Evolutionary conservation across 1,140 invertebrate species (phyloP).

Genomic region (Callitettix versicolor): DNA sequence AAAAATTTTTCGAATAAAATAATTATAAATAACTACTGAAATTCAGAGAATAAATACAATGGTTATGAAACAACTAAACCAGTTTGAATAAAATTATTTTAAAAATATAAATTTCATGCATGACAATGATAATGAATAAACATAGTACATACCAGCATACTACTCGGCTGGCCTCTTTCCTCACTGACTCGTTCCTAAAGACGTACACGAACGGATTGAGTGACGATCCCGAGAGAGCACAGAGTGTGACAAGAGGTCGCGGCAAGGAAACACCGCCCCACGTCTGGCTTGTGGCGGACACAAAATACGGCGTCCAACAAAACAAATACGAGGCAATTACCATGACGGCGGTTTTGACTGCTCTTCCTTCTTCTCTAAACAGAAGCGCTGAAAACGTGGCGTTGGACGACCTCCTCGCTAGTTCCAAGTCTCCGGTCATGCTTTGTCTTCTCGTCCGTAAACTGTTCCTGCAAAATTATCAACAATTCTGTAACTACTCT

Average conservation of each 20-base stretch:
- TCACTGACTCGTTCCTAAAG: slow-evolving; percentile 36
- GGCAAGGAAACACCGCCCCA: slow-evolving; percentile 14
- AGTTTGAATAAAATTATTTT: too few relatives aligned
- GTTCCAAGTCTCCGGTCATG: slow-evolving; percentile 26
- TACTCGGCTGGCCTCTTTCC: slow-evolving; percentile 33
- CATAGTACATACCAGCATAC: slow-evolving; percentile 28
- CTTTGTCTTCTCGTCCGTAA: slow-evolving; percentile 43
- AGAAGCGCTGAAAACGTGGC: slow-evolving; percentile 35
- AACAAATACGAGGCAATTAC: slow-evolving; percentile 42
- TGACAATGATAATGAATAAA: too few relatives aligned
- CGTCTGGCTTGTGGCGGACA: slow-evolving; percentile 16
- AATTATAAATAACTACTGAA: too few relatives aligned
- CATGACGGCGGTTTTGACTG: slow-evolving; percentile 42
- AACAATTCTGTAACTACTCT: background rate
- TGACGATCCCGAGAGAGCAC: slow-evolving; percentile 25
- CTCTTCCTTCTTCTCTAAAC: slow-evolving; percentile 42
- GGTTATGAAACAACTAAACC: too few relatives aligned
- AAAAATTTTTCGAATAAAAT: too few relatives aligned
- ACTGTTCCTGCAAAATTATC: slow-evolving; percentile 32
- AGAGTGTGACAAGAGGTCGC: slow-evolving; percentile 15
- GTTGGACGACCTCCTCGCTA: slow-evolving; percentile 29
- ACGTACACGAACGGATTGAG: slow-evolving; percentile 46
- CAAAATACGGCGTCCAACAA: slow-evolving; percentile 44
- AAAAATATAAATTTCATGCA: too few relatives aligned
- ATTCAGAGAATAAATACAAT: too few relatives aligned